Base-by-base conservation (phyloP, 2,888 invertebrate species). In the Agrotis segetum region DNA sequence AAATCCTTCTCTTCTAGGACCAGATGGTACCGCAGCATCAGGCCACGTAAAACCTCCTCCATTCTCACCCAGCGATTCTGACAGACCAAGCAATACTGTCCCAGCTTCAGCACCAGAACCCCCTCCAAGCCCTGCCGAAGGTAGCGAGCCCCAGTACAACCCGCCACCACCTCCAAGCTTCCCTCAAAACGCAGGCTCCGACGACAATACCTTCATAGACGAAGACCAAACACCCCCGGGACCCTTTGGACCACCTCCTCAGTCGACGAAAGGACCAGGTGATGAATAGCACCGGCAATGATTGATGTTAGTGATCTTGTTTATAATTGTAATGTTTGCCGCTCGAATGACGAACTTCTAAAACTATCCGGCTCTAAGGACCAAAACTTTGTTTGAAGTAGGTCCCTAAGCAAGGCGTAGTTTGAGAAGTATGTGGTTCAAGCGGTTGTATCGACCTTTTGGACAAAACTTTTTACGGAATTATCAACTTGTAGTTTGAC, bases 1-100 rank as follows among this genome's bases (percentile, higher is more conserved):
- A 34, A 67, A 59, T 40, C 17, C 21, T 16, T 46, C 3, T 24
- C 1, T 81, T 66, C 29, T 66, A 94, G 95, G 95, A 46, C 96
- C 96, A 21, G 96, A 96, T 75, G 96, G 96, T 46, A 96, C 97
- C 7, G 97, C 97, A 49, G 97, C 97, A 44, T 97, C 97, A 80
- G 97, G 97, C 0, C 96, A 96, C 83, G 94, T 96, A 9, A 96
- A 96, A 84, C 96, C 96, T 24, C 94, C 95, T 17, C 95, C 95
- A 3, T 96, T 94, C 85, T 91, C 93, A 49, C 79, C 81, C n/a
- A 87, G 90, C 64, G 95, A 95, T 17, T 90, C 91, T 78, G 94
- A 93, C 7, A 88, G 91, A 74, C 91, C 93, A 4, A 88, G 82
- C 67, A 90, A 62, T 55, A 58, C 79, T 44, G 83, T 82, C 5